A percentile compares a stretch with the other conserved stretches of the same genome.
These are phyloP conservation scores for Ichneumoninae sp. DNA, from an alignment of 2,888 invertebrate genomes.

Conservation along the genomic window DNA sequence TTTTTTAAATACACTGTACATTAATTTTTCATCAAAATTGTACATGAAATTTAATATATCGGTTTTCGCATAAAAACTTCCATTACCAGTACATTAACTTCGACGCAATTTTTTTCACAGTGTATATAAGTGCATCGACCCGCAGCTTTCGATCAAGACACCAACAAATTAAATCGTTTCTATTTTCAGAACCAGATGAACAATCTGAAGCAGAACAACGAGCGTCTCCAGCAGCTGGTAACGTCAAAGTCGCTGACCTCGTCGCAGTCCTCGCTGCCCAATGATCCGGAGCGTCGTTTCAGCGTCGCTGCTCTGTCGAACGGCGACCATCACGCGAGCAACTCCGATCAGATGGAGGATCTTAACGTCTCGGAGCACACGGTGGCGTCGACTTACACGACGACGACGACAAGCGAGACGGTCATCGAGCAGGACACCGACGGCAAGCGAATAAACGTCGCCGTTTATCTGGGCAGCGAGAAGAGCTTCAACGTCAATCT, in stretches of 20 bases:
- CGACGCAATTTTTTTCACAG: background rate
- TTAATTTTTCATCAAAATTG: too few relatives aligned
- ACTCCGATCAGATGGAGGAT: constrained; percentile 79
- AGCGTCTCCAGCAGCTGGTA: constrained; percentile 95
- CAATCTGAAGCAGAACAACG: constrained; percentile 98
- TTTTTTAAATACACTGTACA: too few relatives aligned
- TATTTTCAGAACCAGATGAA: constrained; percentile 94
- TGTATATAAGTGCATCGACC: background rate
- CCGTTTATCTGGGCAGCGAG: constrained; percentile 92
- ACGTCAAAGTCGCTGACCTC: constrained; percentile 86
- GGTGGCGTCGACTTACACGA: constrained; percentile 73
- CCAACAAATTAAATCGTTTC: background rate
- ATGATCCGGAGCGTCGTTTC: constrained; percentile 84
- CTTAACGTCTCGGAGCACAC: constrained; percentile 78
- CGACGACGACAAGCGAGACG: constrained; percentile 74
- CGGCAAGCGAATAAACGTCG: constrained; percentile 94
- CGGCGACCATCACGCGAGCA: constrained; percentile 73
- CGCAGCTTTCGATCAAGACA: background rate
- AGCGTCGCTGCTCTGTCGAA: constrained; percentile 80
- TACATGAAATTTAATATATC: too few relatives aligned
- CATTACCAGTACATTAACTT: too few relatives aligned
- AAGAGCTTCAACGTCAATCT: constrained; percentile 87
- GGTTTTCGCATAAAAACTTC: too few relatives aligned
- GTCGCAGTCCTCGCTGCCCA: constrained; percentile 85
- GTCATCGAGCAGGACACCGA: constrained; percentile 88